phyloP scores from a whole-genome alignment of 2,113 vertebrate species.

The Leucosticte australis region DNA sequence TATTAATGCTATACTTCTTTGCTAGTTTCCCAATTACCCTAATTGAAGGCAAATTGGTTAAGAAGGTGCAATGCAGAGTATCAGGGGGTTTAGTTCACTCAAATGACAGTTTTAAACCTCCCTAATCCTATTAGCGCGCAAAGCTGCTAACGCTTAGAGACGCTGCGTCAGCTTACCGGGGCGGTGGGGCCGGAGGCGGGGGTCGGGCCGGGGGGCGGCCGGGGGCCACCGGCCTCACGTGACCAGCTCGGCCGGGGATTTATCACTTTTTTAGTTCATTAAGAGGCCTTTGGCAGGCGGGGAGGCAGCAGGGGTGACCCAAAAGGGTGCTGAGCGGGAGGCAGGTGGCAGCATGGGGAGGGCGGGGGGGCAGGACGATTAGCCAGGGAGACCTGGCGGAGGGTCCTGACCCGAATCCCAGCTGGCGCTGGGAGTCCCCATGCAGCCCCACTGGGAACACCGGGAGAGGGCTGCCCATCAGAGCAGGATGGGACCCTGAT shows the following conservation, averaged over 20 bases:
- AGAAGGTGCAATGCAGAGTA: constrained; percentile 82
- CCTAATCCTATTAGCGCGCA: constrained; percentile 87
- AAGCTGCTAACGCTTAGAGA: constrained; percentile 87
- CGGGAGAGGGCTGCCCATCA: neutral
- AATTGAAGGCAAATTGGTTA: constrained; percentile 88
- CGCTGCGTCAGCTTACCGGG: constrained; percentile 84
- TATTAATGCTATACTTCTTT: constrained; percentile 80
- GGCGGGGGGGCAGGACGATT: neutral
- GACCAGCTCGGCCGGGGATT: constrained; percentile 44
- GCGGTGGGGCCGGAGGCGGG: constrained; percentile 67
- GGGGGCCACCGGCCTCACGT: constrained; percentile 25
- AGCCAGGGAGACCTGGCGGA: constrained; percentile 37
- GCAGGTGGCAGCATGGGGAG: constrained; percentile 6
- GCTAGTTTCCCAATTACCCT: constrained; percentile 83
- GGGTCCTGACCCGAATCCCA: constrained; percentile 60
- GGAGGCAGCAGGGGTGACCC: constrained; percentile 41
- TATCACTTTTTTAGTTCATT: constrained; percentile 67
- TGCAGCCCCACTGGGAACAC: neutral
- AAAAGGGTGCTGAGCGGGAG: constrained; percentile 24
- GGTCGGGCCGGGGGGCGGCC: constrained; percentile 29
- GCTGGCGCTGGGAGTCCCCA: neutral
- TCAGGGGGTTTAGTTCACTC: constrained; percentile 87
- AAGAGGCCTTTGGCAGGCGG: constrained; percentile 52
- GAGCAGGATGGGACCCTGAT: neutral
- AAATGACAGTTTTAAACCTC: constrained; percentile 88